Evolutionary conservation across 2,113 vertebrate species (phyloP), one percentile per base, ranked within the genome.

Genomic region (Macquaria ambigua): DNA sequence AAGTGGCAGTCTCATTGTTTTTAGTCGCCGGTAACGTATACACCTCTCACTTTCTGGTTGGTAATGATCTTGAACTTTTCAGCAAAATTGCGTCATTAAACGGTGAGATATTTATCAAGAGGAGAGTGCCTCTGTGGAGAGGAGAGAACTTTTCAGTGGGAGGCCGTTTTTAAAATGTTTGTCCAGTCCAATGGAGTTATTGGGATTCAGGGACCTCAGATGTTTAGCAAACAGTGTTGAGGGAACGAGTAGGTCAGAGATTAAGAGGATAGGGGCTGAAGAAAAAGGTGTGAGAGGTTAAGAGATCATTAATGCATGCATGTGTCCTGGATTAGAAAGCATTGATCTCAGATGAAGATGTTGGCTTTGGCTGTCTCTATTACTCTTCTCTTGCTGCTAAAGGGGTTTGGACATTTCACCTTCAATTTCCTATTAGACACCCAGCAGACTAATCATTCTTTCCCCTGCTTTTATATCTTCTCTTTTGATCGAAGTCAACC

Each of bases 351-450:
- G 72, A 79, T 78, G 84, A 83, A 74, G 72, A 81, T 76, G 86
- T 80, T 78, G 83, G 86, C 83, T 90, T 93, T 91, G 69, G 58
- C 79, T 92, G 82, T 90, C 85, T 89, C 84, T 77, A 66, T 90
- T 90, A 74, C 74, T 90, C 83, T 84, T 82, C 43, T 41, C 28
- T 37, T n/a, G 50, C 2, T 28, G 52, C 55, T 55, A 7, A 75
- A 70, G 53, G 61, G 53, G 50, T 69, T 48, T 74, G 83, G 61
- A 74, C 77, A 37, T 59, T 85, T 89, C 72, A 87, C 81, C 85
- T 90, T 87, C 69, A 74, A 4, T 52, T 76, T 87, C 46, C 68
- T 46, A 12, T 61, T 59, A 70, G 43, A 77, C 72, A 43, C 31
- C 43, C n/a, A 3, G n/a, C 72, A 72, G 74, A 59, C 37, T 63